These are phyloP conservation scores for Gastracanthus pulcherrimus DNA, from an alignment of 2,888 invertebrate species.

Conservation along the genomic window DNA sequence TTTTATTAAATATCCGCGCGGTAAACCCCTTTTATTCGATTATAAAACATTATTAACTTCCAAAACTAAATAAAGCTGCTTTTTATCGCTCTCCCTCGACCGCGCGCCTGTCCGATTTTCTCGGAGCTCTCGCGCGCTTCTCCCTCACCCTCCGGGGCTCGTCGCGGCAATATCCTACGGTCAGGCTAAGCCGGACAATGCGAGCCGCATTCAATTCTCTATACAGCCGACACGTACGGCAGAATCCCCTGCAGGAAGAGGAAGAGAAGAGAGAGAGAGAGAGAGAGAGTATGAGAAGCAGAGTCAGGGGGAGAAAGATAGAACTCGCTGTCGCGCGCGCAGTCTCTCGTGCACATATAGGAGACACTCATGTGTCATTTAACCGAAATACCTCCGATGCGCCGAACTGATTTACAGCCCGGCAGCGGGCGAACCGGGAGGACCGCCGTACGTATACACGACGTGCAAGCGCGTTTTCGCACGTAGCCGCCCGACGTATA, in stretches of 20 bases:
- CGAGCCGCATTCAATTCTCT: slow-evolving; percentile 72
- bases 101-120: slow-evolving; percentile 60
- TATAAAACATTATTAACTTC: slow-evolving; percentile 56
- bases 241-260: too few relatives aligned
- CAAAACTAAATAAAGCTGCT: slow-evolving; percentile 39
- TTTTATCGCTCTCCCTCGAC: slow-evolving; percentile 54
- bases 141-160: slow-evolving; percentile 25
- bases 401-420: slow-evolving; percentile 74
- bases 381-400: slow-evolving; percentile 75
- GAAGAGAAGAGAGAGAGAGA: not conserved
- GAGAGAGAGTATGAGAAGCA: not conserved
- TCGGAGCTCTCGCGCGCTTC: slow-evolving; percentile 56
- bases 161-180: slow-evolving; percentile 73
- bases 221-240: slow-evolving; percentile 52
- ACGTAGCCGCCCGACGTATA: not conserved
- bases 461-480: slow-evolving; percentile 15
- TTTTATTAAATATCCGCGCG: slow-evolving; percentile 49
- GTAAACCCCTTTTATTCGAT: slow-evolving; percentile 58
- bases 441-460: too few relatives aligned
- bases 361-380: slow-evolving; percentile 73
- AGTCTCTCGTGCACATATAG: slow-evolving; percentile 38
- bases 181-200: slow-evolving; percentile 74
- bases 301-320: slow-evolving; percentile 34
- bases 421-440: slow-evolving; percentile 7
- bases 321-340: slow-evolving; percentile 45